Evolutionary conservation across 2,797 vertebrate species (phyloP), one percentile per base, ranked within the genome.

Genomic region (Catostomus latipinnis): DNA sequence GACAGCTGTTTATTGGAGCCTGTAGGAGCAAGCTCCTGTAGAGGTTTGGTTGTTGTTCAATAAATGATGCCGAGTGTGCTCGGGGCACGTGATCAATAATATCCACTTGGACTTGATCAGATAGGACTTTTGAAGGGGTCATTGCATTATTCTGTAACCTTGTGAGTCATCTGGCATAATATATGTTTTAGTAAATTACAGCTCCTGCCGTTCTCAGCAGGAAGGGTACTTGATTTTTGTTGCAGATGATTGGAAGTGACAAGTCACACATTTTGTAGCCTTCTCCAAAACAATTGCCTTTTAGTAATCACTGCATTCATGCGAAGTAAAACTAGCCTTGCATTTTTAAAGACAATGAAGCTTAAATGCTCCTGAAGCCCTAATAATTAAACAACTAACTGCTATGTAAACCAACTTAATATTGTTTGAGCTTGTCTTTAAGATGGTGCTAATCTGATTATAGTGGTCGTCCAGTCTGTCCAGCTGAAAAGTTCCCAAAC

Each of bases 1-100:
- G 9, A 80, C 74, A 75, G 73, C 74, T 88, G 88, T 92, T 92
- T 90, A 91, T 90, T 85, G 83, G 86, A 88, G 79, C 67, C 76
- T 14, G 65, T 70, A 78, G 83, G 80, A 87, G 69, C 72, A 60
- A 66, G 76, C 57, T 84, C 85, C 82, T 84, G 79, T 8, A 6
- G 62, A 52, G 54, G 53, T 66, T 49, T 63, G 45, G 11, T 72
- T 73, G 78, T 73, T 60, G 10, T 53, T 80, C 70, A 45, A 13
- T 5, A 73, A 66, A 80, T 66, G 1, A 67, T 16, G 61, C 70
- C 62, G 70, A 73, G 78, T 53, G n/a, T 80, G 70, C 45, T 67
- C 56, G 16, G 58, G 45, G n/a, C 53, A 80, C n/a, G 13, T 71
- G 68, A 69, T 45, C 12, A 50, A 49, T 57, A 12, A 74, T 43